These are phyloP conservation scores for Sebastes hubbsi DNA, from an alignment of 2,797 vertebrate species.

Conservation along the genomic window DNA sequence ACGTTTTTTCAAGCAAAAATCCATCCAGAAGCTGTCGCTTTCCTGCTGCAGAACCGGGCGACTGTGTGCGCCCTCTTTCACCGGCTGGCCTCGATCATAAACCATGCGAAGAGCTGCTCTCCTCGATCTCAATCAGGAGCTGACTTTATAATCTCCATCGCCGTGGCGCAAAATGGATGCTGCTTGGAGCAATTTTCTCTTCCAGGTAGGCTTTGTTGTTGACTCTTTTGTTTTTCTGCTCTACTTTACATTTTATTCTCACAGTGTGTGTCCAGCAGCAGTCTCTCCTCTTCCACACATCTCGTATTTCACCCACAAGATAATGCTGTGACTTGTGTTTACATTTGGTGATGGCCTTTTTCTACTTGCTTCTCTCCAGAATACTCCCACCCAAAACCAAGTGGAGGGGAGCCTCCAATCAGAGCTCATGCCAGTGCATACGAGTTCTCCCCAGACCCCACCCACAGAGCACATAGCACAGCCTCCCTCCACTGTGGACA, in stretches of 20 bases:
- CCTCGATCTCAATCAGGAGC: conserved; percentile 65
- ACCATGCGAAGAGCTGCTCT: conserved; percentile 64
- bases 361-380: conserved; percentile 82
- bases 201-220: conserved; percentile 80
- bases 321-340: conserved; percentile 75
- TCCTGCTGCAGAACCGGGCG: conserved; percentile 41
- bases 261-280: conserved; percentile 9
- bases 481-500: conserved; percentile 89
- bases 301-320: conserved; percentile 45
- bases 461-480: conserved; percentile 83
- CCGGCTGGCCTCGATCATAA: conserved; percentile 3
- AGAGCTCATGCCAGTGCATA: conserved; percentile 89
- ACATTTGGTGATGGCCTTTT: conserved; percentile 76
- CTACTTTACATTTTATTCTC: background rate
- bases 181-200: conserved; percentile 88
- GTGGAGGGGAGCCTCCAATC: conserved; percentile 90
- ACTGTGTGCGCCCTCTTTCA: conserved; percentile 8
- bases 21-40: conserved; percentile 28
- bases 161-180: conserved; percentile 85
- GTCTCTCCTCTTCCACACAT: conserved; percentile 14
- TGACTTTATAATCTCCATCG: conserved; percentile 78
- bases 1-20: conserved; percentile 29
- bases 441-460: conserved; percentile 84
- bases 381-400: conserved; percentile 87
- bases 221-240: background rate